Conservation (phyloP, 2,888 invertebrate genomes). For the Dysmachus trigonus region DNA sequence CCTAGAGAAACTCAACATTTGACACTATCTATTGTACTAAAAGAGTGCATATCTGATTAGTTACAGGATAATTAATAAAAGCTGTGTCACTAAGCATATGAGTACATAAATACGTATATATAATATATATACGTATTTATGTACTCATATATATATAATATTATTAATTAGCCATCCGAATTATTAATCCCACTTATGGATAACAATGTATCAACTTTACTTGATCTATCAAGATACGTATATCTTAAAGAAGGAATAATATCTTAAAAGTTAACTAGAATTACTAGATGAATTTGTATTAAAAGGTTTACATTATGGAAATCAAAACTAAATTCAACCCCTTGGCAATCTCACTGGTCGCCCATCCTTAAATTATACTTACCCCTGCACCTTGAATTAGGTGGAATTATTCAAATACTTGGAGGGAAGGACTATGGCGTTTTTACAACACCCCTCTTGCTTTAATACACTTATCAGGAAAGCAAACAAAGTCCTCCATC, state of each 20-base stretch:
- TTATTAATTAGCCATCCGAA: too few relatives aligned
- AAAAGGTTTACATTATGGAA: neutral
- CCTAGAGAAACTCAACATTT: too few relatives aligned
- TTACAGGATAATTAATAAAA: too few relatives aligned
- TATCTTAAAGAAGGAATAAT: neutral
- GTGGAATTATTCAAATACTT: neutral
- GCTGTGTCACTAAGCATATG: too few relatives aligned
- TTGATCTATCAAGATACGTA: neutral
- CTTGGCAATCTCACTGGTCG: neutral
- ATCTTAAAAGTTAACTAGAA: neutral
- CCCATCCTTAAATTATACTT: neutral
- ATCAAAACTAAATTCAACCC: neutral
- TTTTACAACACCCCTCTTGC: neutral
- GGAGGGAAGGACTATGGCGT: neutral
- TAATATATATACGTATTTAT: too few relatives aligned
- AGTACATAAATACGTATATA: too few relatives aligned
- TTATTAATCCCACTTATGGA: neutral
- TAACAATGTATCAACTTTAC: neutral
- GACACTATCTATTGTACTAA: too few relatives aligned
- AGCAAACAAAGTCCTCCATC: neutral
- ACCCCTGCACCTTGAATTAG: neutral
- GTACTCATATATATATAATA: too few relatives aligned
- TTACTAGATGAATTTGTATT: neutral
- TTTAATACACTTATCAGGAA: neutral
- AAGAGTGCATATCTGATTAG: too few relatives aligned